A percentile compares a stretch with the other conserved stretches of the same genome.
phyloP scores from a whole-genome alignment of 2,797 vertebrate genomes.

The Pseudotriccus pelzelni region DNA sequence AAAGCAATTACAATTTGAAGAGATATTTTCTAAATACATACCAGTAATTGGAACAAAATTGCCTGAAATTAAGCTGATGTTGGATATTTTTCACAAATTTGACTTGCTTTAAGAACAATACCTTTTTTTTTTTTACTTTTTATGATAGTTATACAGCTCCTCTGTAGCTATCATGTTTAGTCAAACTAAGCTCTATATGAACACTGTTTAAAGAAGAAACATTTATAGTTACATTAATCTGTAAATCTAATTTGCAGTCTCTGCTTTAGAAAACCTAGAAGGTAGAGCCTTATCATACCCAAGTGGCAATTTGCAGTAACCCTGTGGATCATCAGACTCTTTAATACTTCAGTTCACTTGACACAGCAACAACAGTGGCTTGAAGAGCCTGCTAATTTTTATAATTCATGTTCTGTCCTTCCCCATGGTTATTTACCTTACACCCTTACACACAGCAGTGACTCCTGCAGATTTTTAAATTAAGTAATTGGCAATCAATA shows the following conservation, averaged over 20 bases:
- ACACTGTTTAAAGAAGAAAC: not conserved
- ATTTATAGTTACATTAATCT: not conserved
- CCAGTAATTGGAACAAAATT: constrained; percentile 10
- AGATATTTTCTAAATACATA: constrained; percentile 17
- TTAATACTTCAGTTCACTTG: not conserved
- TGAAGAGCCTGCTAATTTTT: not conserved
- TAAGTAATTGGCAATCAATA: not conserved
- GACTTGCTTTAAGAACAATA: not conserved
- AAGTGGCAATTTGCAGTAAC: not conserved
- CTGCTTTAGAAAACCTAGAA: not conserved
- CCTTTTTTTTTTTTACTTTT: not conserved
- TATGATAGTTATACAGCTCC: not conserved
- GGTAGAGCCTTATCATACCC: not conserved
- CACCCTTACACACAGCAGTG: not conserved
- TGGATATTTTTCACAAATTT: not conserved
- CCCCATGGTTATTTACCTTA: not conserved
- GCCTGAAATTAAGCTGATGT: not conserved
- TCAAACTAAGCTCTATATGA: not conserved
- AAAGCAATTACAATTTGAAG: not conserved
- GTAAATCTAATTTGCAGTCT: not conserved
- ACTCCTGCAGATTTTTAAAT: not conserved
- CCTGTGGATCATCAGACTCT: not conserved
- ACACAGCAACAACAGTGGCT: not conserved
- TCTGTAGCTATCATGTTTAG: not conserved
- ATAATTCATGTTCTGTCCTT: not conserved